A percentile compares a stretch with the other conserved stretches of the same genome.
These are phyloP conservation scores for Phenganax stokvisi DNA, from an alignment of 92 coral and sea anemone genomes.

Conservation along the genomic window DNA sequence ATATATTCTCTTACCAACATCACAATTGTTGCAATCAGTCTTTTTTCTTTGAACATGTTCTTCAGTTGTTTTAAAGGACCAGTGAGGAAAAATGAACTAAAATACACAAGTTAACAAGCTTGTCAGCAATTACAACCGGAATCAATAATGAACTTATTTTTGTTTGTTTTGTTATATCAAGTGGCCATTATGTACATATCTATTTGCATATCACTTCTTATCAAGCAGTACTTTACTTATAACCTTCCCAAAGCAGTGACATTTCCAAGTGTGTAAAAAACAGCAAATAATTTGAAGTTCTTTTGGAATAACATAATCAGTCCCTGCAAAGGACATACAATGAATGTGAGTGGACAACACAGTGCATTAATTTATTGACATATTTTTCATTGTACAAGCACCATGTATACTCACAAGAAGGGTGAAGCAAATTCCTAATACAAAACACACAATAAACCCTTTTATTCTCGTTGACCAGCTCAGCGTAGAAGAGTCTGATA, in stretches of 20 bases:
- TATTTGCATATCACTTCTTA: no score
- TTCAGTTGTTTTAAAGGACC: conserved; percentile 88
- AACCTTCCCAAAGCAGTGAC: conserved; percentile 78
- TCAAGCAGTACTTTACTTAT: neutral
- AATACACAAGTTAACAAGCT: neutral
- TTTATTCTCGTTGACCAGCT: conserved; percentile 99
- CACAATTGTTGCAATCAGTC: conserved; percentile 89
- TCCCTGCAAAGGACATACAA: conserved; percentile 21
- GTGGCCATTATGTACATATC: no score
- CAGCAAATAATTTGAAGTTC: conserved; percentile 65
- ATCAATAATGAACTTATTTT: no score
- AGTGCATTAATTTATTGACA: neutral
- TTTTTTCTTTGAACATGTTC: conserved; percentile 96
- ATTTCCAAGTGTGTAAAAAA: conserved; percentile 84
- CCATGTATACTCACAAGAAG: conserved; percentile 58
- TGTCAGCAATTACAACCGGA: neutral
- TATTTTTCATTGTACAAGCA: no score
- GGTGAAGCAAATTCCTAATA: conserved; percentile 65
- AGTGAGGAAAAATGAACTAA: conserved; percentile 89
- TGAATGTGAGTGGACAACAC: neutral
- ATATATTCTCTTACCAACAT: conserved; percentile 68
- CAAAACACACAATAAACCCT: conserved; percentile 83
- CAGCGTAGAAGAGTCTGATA: conserved; percentile 43
- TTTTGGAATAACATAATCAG: conserved; percentile 28
- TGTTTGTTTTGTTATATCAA: no score